Evolutionary conservation across 2,113 vertebrate species (phyloP).

Genomic region (Nycticorax nycticorax): DNA sequence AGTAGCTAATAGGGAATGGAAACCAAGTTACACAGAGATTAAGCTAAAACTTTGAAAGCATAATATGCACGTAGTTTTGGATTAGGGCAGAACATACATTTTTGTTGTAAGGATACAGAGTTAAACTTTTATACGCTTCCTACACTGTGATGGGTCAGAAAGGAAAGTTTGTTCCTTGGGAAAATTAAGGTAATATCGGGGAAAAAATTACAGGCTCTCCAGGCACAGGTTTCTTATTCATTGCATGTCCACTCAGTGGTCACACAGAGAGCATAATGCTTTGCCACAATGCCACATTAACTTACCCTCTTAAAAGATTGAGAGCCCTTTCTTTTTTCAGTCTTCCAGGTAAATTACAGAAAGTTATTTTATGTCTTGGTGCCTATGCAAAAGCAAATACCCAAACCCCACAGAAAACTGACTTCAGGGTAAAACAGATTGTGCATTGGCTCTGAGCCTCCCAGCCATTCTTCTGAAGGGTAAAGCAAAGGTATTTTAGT

Average conservation of each 20-base stretch:
- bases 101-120: not conserved
- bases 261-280: not conserved
- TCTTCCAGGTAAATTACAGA: not conserved
- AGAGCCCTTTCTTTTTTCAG: not conserved
- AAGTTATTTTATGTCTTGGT: not conserved
- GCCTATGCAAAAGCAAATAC: not conserved
- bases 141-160: not conserved
- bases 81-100: not conserved
- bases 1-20: not conserved
- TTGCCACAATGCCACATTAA: not conserved
- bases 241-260: not conserved
- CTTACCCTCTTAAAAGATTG: not conserved
- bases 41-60: not conserved
- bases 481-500: not conserved
- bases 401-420: not conserved
- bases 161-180: not conserved
- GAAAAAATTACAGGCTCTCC: not conserved
- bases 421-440: not conserved
- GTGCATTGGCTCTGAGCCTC: not conserved
- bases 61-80: not conserved
- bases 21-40: not conserved
- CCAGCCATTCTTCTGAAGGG: not conserved
- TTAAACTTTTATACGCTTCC: not conserved
- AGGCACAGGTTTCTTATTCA: not conserved
- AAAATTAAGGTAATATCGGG: not conserved